Evolutionary conservation across 2,797 vertebrate species (phyloP), one percentile per base, ranked within the genome.

Genomic region (Decapterus maruadsi): DNA sequence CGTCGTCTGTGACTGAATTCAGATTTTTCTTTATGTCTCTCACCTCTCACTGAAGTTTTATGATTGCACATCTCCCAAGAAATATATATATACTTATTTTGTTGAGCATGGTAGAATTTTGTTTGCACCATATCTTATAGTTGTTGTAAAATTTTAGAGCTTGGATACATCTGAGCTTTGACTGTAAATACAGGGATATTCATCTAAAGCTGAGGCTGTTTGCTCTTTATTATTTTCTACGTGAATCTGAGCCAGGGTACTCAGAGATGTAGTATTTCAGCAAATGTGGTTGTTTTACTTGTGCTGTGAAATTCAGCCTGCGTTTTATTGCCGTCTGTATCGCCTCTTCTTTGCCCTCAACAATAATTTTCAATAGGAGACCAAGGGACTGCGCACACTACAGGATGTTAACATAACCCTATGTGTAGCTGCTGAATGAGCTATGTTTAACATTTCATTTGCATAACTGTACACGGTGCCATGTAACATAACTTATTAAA

Each of bases 1-100:
- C 56, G 56, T 74, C 55, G 77, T 67, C n/a, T 55, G 61, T 62
- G 43, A 72, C 68, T 82, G 26, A 73, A 16, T 68, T 61, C 57
- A 34, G 22, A 46, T 63, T 76, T 50, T 40, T 26, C 26, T 26
- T 58, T 12, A 69, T 50, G 34, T 34, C 22, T 61, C 34, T 68
- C 36, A 12, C 29, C 46, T 46, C 22, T 20, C 4, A 22, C 14
- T 8, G 20, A 58, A 14, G 19, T 61, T 48, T 60, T 38, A 48
- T 43, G 8, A 22, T 5, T 0, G 17, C 45, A 20, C 34, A 38
- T 34, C 14, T 42, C 36, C 6, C 22, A 12, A 19, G 42, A 43
- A 4, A 43, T 43, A 43, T 43, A 42, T 42, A 42, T 42, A 43
- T 36, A 7, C 13, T 43, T 11, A 1, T n/a, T 6, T 68, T 16